Percentiles rank a stretch among this genome's conserved stretches.
Evolutionary conservation across 1,140 invertebrate genomes (phyloP).

Genomic region (Atta colombica): DNA sequence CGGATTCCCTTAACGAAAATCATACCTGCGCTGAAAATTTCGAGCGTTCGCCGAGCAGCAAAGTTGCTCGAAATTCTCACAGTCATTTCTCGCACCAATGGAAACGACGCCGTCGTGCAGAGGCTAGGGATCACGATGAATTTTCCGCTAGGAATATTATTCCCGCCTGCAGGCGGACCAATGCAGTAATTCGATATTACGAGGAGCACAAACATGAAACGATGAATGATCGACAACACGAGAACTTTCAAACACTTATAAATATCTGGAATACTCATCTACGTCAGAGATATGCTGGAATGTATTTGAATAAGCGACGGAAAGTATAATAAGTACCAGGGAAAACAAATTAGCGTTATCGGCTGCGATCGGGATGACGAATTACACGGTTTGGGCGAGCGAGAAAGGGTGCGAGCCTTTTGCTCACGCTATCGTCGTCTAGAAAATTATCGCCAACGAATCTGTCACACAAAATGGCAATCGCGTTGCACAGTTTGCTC

Average conservation of each 20-base stretch:
- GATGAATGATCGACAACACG: slow-evolving; percentile 24
- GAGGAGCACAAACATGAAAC: slow-evolving; percentile 16
- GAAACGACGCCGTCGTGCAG: slow-evolving; percentile 20
- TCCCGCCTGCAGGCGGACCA: slow-evolving; percentile 32
- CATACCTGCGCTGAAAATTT: slow-evolving; percentile 21
- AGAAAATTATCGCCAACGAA: slow-evolving; percentile 46
- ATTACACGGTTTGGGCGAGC: slow-evolving; percentile 6
- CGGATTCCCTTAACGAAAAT: neutral
- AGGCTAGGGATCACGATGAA: slow-evolving; percentile 26
- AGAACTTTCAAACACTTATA: slow-evolving; percentile 8
- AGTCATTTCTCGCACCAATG: slow-evolving; percentile 62
- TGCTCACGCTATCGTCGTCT: slow-evolving; percentile 24
- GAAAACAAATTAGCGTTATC: slow-evolving; percentile 54
- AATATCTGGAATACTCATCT: neutral
- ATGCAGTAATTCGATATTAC: neutral
- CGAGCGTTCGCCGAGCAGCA: neutral
- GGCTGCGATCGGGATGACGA: slow-evolving; percentile 30
- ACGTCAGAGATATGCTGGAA: neutral
- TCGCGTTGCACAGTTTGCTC: slow-evolving; percentile 29
- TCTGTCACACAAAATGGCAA: slow-evolving; percentile 50
- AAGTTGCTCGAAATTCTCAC: slow-evolving; percentile 57
- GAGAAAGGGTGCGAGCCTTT: neutral
- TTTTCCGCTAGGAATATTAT: slow-evolving; percentile 63
- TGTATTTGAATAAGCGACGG: slow-evolving; percentile 15
- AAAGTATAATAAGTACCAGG: neutral